These are phyloP conservation scores for Aurelia sp. DNA, from an alignment of 30 jellyfish, hydroid and myxozoan genomes.

Conservation along the genomic window DNA sequence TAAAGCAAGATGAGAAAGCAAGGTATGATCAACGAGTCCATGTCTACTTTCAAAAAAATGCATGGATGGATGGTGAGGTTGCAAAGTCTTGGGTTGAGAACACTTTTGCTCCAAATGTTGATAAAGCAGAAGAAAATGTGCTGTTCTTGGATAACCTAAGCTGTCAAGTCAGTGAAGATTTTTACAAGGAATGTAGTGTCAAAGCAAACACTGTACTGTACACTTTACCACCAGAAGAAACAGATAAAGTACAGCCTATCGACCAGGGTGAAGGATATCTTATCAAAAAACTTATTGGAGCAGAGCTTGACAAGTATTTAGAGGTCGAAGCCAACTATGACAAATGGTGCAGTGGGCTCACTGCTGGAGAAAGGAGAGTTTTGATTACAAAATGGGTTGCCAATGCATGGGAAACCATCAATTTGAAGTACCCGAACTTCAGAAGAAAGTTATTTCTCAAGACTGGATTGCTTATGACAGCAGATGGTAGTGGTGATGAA, in stretches of 20 bases:
- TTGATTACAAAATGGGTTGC: neutral
- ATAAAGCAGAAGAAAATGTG: conserved; percentile 23
- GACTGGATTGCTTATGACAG: conserved; percentile 26
- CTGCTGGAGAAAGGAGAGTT: conserved; percentile 7
- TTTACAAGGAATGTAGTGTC: conserved; percentile 29
- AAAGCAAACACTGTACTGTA: conserved; percentile 18
- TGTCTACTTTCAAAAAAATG: conserved; percentile 36
- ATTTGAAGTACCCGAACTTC: conserved; percentile 16
- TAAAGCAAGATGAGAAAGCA: neutral
- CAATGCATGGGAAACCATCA: conserved; percentile 1
- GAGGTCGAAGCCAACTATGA: conserved; percentile 6
- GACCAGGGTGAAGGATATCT: conserved; percentile 41
- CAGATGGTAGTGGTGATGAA: conserved; percentile 26
- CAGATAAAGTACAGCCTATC: conserved; percentile 35
- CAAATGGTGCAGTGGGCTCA: conserved; percentile 20
- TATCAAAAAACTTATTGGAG: conserved; percentile 32
- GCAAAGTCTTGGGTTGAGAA: conserved; percentile 15
- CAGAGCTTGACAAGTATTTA: conserved; percentile 19
- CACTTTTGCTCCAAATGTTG: conserved; percentile 37
- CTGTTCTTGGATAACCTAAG: conserved; percentile 44
- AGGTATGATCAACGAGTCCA: conserved; percentile 20
- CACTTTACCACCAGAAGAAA: conserved; percentile 46
- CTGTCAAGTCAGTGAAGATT: conserved; percentile 18
- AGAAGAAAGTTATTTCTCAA: conserved; percentile 36
- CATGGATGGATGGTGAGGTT: conserved; percentile 42